Conservation (phyloP, 2,113 vertebrate species). For the Cephalopterus ornatus region DNA sequence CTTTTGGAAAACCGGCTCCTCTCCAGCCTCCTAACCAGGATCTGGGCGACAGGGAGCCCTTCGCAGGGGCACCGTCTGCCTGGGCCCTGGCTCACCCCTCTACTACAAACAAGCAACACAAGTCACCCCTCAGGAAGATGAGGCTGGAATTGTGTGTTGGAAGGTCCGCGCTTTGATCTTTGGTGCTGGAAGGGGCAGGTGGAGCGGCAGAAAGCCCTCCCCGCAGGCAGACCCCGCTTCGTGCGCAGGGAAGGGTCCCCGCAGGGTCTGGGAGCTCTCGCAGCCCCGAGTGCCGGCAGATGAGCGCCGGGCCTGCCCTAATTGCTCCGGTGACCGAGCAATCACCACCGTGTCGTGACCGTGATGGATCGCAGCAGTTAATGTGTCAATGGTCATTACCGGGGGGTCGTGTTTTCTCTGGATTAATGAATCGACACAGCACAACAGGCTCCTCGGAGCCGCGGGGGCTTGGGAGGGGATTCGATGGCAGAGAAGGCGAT, state of each 20-base stretch:
- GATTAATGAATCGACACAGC: constrained; percentile 44
- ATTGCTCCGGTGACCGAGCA: background rate
- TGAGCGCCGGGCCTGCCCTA: background rate
- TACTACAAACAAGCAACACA: background rate
- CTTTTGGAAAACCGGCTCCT: background rate
- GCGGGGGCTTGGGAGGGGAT: background rate
- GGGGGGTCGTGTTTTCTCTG: constrained; percentile 23
- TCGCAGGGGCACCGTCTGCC: rapidly evolving
- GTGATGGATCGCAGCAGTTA: constrained; percentile 54
- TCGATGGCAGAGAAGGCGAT: background rate
- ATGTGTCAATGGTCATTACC: constrained; percentile 58
- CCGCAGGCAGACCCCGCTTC: rapidly evolving
- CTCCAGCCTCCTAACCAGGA: background rate
- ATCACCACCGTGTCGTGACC: background rate
- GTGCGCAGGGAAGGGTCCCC: background rate
- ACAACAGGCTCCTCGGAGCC: background rate
- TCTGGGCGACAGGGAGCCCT: background rate
- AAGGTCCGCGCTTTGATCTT: background rate
- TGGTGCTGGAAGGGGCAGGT: background rate
- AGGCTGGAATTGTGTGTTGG: background rate
- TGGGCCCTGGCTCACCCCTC: rapidly evolving
- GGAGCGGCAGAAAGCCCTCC: background rate
- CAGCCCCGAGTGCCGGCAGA: background rate
- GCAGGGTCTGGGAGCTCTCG: background rate
- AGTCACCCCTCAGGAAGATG: background rate